Conservation (phyloP, 2,888 invertebrate genomes). For the Blastobasis lacticolella region DNA sequence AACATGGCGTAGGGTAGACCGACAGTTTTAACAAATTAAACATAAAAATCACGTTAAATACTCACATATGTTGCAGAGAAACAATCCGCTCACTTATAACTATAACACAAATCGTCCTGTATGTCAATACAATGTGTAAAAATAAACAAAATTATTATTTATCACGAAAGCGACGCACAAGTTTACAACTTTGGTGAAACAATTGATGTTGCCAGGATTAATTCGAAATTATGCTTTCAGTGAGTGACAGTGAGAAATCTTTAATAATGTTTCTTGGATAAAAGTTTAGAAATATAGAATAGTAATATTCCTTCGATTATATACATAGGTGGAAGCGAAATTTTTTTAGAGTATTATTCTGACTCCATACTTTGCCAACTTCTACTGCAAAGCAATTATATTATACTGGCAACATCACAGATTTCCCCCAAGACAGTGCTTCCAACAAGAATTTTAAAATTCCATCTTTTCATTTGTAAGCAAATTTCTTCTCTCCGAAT, state of each 20-base stretch:
- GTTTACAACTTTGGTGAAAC: slow-evolving; percentile 37
- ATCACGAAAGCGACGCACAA: slow-evolving; percentile 39
- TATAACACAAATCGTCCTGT: slow-evolving; percentile 28
- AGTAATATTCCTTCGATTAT: not conserved
- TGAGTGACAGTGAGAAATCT: not conserved
- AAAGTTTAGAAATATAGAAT: not conserved
- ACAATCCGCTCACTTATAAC: slow-evolving; percentile 30
- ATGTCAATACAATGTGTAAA: slow-evolving; percentile 20
- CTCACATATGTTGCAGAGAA: slow-evolving; percentile 32
- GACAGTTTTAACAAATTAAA: slow-evolving; percentile 14
- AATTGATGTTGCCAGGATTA: slow-evolving; percentile 22
- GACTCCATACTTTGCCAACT: no score
- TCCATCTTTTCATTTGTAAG: no score
- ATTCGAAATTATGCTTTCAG: not conserved
- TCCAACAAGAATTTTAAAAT: no score
- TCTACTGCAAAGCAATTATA: no score
- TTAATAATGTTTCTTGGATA: not conserved
- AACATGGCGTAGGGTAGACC: slow-evolving; percentile 42
- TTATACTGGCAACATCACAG: no score
- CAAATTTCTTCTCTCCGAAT: no score
- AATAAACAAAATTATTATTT: slow-evolving; percentile 34
- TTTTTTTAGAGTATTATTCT: no score
- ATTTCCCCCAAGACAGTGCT: no score
- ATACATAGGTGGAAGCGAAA: no score
- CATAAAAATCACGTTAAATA: slow-evolving; percentile 21